Evolutionary conservation across 2,888 invertebrate species (phyloP), one percentile per base, ranked within the genome.

Genomic region (Melipona beecheii): DNA sequence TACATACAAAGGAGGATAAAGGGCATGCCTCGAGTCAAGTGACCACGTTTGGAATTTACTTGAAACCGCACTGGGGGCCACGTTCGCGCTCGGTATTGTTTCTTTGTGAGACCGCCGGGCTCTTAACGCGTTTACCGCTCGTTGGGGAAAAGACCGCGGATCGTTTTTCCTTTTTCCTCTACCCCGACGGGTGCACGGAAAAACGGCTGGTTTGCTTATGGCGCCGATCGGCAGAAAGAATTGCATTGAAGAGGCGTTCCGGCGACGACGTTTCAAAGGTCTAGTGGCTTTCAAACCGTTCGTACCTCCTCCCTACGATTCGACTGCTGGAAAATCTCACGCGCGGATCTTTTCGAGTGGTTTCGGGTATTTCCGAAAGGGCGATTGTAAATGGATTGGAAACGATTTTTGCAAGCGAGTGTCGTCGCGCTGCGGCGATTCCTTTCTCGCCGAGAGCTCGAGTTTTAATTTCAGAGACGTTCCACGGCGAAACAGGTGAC

Each of bases 11-110:
- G 50, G 4, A 27, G 83, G 64, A 82, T 83, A 75, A 83, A 83
- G 78, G 75, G 74, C 77, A 80, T 84, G 77, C 85, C 71, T 68
- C 68, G 76, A 84, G 85, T 84, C 84, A 84, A 84, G 84, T 85
- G 85, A 80, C 84, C 85, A 68, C 73, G 84, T 74, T 80, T 60
- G 80, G 84, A 80, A 80, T 85, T 84, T 77, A 74, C 75, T 73
- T 60, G 78, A 78, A 75, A 74, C 82, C 77, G 43, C 69, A 74
- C 73, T 54, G 52, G 27, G 27, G 70, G 21, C 71, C 75, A 77
- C 73, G 72, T 58, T 75, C 60, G 65, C 74, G 58, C 24, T 52
- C 60, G 69, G 73, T 78, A 75, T 72, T 75, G 77, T 83, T 75
- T 79, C 84, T 82, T 76, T 83, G 83, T 76, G 60, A 43, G 43